Conservation (phyloP, 2,888 invertebrate genomes). For the Diplazon laetatorius region DNA sequence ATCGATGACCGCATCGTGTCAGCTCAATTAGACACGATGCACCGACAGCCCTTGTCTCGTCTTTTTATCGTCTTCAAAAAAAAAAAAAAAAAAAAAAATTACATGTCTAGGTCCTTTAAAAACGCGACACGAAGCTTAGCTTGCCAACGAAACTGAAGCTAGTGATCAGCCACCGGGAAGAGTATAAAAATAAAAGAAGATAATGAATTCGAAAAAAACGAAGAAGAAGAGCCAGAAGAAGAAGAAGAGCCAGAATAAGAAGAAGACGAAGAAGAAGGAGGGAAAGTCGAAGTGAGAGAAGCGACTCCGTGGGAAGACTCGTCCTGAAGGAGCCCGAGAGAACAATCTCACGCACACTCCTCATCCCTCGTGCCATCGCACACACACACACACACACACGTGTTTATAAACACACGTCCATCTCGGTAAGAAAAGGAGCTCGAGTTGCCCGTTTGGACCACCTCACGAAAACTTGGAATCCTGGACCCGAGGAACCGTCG, state of each 20-base stretch:
- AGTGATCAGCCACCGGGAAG: slow-evolving; percentile 61
- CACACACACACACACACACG: slow-evolving; percentile 30
- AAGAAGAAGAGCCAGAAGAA: slow-evolving; percentile 52
- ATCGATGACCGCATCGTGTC: slow-evolving; percentile 1
- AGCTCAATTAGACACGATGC: slow-evolving; percentile 15
- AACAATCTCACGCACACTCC: slow-evolving; percentile 33
- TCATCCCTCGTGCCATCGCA: slow-evolving; percentile 21
- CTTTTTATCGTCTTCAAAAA: no score
- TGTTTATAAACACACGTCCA: not conserved
- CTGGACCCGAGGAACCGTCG: slow-evolving; percentile 55
- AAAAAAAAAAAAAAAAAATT: not conserved
- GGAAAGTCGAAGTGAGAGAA: slow-evolving; percentile 59
- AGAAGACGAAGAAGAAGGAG: slow-evolving; percentile 47
- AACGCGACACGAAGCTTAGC: slow-evolving; percentile 50
- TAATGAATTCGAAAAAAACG: slow-evolving; percentile 45
- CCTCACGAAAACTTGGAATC: slow-evolving; percentile 59
- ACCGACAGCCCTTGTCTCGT: slow-evolving; percentile 15
- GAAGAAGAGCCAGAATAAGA: slow-evolving; percentile 46
- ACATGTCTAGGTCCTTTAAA: slow-evolving; percentile 27
- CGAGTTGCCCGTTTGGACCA: slow-evolving; percentile 64
- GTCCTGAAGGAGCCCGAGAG: slow-evolving; percentile 51
- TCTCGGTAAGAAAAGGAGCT: slow-evolving; percentile 54
- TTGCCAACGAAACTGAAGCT: slow-evolving; percentile 64
- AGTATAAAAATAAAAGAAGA: slow-evolving; percentile 40
- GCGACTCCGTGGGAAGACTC: slow-evolving; percentile 66